Evolutionary conservation across 2,888 invertebrate species (phyloP), one percentile per base, ranked within the genome.

Genomic region (Drosophila niveifrons): DNA sequence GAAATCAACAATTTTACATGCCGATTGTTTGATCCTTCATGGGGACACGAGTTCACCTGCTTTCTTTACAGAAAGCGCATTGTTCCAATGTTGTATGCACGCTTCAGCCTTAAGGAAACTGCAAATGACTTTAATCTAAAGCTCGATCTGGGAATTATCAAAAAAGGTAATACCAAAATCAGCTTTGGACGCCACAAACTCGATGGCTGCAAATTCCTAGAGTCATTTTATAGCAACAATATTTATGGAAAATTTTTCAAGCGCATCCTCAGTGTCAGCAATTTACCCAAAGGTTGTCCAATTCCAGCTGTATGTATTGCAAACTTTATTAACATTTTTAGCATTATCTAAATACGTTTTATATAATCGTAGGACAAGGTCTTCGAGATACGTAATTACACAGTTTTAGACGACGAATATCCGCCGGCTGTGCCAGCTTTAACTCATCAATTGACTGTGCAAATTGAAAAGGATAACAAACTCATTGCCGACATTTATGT

Each of bases 201-300:
- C 13, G 67, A 89, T 58, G 85, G 75, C 9, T 89, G 89, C 55
- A 71, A 72, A 2, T 72, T 71, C 7, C 43, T 90, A 10, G 43
- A 34, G 2, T 41, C 64, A 0, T 51, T 48, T 3, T 61, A 63
- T 10, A 36, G 28, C 2, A 64, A 66, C 6, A 66, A 52, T n/a
- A 47, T 75, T 2, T 6, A 69, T 11, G 56, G 47, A 3, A 46
- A 52, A 23, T 36, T 80, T n/a, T 63, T 80, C 6, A 66, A 55
- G 4, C 64, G 66, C 1, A 8, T 87, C 7, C 68, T 39, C n/a
- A 23, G n/a, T 0, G 36, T 13, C 0, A 69, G 82, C 56, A 78
- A 78, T 61, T 36, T 90, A 0, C 82, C 85, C 3, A 52, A 15
- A 3, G 48, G 8, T 0, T 89, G 89, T 62, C 89, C 89, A 0